Evolutionary conservation across 2,797 vertebrate species (phyloP).

Genomic region (Simalia tracyae): DNA sequence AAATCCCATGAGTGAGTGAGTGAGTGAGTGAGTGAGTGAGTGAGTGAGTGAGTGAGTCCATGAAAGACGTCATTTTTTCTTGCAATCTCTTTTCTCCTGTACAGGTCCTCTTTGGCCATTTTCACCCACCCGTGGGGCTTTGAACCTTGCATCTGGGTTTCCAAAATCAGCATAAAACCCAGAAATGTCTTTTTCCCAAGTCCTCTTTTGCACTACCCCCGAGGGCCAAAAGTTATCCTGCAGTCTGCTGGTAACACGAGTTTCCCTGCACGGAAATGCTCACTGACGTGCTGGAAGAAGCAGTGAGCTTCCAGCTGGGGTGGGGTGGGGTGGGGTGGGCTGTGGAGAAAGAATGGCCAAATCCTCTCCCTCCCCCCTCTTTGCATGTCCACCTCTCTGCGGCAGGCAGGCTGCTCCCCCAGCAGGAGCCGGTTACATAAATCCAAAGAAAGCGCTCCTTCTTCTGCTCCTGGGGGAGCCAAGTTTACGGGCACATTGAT

Average conservation of each 20-base stretch:
- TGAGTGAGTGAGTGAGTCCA: background rate
- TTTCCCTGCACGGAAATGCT: background rate
- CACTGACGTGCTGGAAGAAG: background rate
- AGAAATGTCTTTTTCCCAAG: too few species aligned
- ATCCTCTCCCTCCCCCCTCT: background rate
- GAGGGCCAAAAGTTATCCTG: background rate
- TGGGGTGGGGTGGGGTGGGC: background rate
- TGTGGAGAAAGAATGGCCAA: background rate
- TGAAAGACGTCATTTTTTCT: background rate
- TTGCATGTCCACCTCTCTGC: background rate
- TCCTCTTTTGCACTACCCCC: too few species aligned
- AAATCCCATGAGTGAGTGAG: background rate
- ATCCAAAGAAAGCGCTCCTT: background rate
- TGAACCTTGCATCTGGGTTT: background rate
- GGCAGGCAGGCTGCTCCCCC: background rate
- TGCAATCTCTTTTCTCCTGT: background rate
- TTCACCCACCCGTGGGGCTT: background rate
- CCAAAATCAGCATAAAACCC: background rate
- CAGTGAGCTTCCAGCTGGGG: background rate
- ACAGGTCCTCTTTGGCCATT: too few species aligned
- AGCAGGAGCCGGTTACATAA: background rate
- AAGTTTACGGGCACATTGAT: background rate
- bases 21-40: too few species aligned
- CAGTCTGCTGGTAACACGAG: background rate
- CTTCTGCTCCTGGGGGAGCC: background rate